These are phyloP conservation scores for Polietes domitor DNA, from an alignment of 2,888 invertebrate species.

Conservation along the genomic window DNA sequence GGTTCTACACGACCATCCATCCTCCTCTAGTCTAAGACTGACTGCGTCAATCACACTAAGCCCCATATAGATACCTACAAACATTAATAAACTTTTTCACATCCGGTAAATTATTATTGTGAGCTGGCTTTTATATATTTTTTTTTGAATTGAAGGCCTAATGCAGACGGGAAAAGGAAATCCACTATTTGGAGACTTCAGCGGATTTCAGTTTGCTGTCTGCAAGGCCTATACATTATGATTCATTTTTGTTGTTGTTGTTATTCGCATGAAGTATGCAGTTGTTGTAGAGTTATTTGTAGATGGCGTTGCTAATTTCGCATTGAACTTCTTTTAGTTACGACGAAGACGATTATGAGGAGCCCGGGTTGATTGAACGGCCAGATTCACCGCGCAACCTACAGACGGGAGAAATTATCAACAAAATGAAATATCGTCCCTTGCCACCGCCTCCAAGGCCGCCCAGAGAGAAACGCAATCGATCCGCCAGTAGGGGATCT, in stretches of 20 bases:
- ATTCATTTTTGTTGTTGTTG: neutral
- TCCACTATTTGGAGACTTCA: neutral
- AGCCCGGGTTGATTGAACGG: conserved; percentile 75
- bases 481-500: conserved; percentile 68
- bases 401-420: conserved; percentile 88
- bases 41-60: neutral
- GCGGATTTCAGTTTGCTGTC: neutral
- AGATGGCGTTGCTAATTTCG: conserved; percentile 27
- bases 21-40: neutral
- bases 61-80: neutral
- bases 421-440: conserved; percentile 92
- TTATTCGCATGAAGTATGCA: conserved; percentile 31
- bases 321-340: conserved; percentile 62
- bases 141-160: neutral
- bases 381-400: conserved; percentile 83
- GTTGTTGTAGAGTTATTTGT: neutral
- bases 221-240: neutral
- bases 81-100: conserved; percentile 4
- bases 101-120: neutral
- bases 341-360: conserved; percentile 82
- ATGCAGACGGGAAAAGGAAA: too few relatives aligned
- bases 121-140: conserved; percentile 1
- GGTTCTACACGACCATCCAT: neutral
- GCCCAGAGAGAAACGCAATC: conserved; percentile 84
- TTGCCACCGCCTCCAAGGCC: conserved; percentile 93